These are phyloP conservation scores for Pollenia griseotomentosa DNA, from an alignment of 2,888 invertebrate species.

Conservation along the genomic window DNA sequence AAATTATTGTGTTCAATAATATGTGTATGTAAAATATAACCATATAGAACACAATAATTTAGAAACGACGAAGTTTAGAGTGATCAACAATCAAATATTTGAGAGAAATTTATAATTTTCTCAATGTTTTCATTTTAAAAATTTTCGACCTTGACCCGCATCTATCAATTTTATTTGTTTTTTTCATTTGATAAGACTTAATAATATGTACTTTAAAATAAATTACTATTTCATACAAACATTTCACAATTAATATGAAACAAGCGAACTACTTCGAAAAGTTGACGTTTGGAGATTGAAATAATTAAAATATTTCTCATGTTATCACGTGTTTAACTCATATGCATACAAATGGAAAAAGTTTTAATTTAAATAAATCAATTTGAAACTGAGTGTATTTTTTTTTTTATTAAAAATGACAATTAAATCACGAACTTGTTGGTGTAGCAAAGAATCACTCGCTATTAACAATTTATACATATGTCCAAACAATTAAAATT, in stretches of 20 bases:
- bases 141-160: constrained; percentile 26
- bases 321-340: constrained; percentile 16
- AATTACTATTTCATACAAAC: too few species aligned
- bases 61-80: too few species aligned
- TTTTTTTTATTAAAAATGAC: constrained; percentile 5
- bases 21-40: too few species aligned
- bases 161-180: not conserved
- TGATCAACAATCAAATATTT: not conserved
- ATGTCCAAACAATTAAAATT: constrained; percentile 51
- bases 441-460: not conserved
- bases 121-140: not conserved
- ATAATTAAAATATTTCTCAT: not conserved
- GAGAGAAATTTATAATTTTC: constrained; percentile 8
- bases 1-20: too few species aligned
- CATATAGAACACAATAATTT: too few species aligned
- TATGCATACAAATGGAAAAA: not conserved
- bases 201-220: too few species aligned
- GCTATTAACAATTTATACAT: constrained; percentile 17
- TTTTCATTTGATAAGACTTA: not conserved
- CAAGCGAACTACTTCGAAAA: too few species aligned
- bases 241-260: too few species aligned
- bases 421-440: constrained; percentile 21
- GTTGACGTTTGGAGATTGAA: not conserved
- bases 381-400: constrained; percentile 5
- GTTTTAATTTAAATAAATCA: constrained; percentile 17